phyloP scores from a whole-genome alignment of 2,113 vertebrate species.

The Elaphurus davidianus region DNA sequence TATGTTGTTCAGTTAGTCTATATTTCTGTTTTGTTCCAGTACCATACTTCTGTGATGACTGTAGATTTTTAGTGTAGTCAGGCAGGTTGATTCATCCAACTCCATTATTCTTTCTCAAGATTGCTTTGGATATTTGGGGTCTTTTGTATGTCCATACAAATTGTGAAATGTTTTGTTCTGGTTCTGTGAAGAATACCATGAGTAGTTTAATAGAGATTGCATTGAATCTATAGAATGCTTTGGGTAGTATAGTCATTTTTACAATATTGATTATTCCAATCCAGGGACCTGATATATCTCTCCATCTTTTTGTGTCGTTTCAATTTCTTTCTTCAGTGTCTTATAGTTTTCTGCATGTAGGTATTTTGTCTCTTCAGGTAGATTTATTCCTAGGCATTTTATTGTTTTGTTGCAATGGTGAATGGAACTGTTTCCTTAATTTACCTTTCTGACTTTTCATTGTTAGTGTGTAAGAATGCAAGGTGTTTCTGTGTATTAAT shows the following conservation, averaged over 20 bases:
- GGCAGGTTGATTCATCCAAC: neutral
- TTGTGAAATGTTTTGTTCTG: neutral
- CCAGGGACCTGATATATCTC: neutral
- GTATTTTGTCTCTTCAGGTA: neutral
- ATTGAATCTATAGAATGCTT: neutral
- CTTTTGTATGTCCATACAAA: neutral
- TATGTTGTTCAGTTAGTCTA: neutral
- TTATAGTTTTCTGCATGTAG: neutral
- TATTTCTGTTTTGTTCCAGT: neutral
- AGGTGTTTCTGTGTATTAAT: neutral
- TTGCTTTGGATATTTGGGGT: neutral
- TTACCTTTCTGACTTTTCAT: neutral
- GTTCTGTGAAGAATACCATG: neutral
- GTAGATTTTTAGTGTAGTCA: neutral
- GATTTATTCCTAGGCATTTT: neutral
- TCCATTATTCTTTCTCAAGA: neutral
- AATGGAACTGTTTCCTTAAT: neutral
- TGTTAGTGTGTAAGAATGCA: neutral
- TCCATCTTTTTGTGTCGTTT: neutral
- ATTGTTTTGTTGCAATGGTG: neutral
- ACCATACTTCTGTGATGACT: neutral
- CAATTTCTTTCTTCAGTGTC: neutral
- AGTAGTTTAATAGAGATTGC: neutral
- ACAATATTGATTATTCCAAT: neutral
- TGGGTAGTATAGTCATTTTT: neutral